Evolutionary conservation across 2,113 vertebrate species (phyloP).

Genomic region (Mohoua ochrocephala): DNA sequence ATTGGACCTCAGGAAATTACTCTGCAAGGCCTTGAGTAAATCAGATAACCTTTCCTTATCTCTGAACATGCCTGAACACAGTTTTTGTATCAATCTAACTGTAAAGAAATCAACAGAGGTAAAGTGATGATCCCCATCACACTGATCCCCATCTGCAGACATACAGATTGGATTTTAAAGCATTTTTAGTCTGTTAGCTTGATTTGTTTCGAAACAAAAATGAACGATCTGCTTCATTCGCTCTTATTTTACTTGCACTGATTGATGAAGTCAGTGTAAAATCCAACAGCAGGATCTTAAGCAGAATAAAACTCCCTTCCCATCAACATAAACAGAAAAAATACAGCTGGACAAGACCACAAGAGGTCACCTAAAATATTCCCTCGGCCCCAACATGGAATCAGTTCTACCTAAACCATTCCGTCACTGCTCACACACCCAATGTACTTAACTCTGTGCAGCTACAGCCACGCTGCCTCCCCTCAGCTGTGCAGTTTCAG

Average conservation of each 20-base stretch:
- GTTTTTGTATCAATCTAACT: constrained; percentile 16
- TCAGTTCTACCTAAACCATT: neutral
- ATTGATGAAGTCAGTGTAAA: neutral
- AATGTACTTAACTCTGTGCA: neutral
- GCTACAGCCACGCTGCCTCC: neutral
- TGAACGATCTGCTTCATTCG: rapidly evolving
- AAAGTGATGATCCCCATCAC: constrained; percentile 39
- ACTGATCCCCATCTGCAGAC: constrained; percentile 45
- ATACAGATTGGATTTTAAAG: neutral
- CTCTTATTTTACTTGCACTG: neutral
- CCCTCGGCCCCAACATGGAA: neutral
- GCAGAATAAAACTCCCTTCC: neutral
- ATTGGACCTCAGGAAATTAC: constrained; percentile 42
- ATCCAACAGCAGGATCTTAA: neutral
- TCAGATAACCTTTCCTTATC: constrained; percentile 49
- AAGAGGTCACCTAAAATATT: neutral
- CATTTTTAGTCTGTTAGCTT: neutral
- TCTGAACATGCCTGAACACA: constrained; percentile 14
- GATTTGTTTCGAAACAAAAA: neutral
- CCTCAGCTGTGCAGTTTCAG: neutral
- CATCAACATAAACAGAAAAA: neutral
- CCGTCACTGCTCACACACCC: neutral
- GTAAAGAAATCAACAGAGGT: constrained; percentile 23
- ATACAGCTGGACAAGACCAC: neutral
- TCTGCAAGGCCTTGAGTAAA: constrained; percentile 34